Conservation (phyloP, 2,113 vertebrate species). For the Vidua chalybeata region DNA sequence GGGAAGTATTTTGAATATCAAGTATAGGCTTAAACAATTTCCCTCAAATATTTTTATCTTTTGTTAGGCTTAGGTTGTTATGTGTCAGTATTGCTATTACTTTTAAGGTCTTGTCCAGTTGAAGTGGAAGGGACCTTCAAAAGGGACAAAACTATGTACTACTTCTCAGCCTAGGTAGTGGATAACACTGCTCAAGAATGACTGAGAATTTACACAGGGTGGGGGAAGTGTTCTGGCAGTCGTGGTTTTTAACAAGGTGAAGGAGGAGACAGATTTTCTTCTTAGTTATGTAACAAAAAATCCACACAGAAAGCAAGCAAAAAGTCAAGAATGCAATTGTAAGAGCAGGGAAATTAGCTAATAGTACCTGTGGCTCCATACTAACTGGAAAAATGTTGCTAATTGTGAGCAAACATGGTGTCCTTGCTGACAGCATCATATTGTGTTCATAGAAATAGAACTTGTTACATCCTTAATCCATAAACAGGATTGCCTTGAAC, state of each 20-base stretch:
- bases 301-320: neutral
- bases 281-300: neutral
- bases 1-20: neutral
- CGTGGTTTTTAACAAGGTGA: neutral
- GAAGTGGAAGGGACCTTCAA: neutral
- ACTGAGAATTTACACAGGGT: neutral
- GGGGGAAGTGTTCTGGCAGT: neutral
- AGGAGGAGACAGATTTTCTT: neutral
- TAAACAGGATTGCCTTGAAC: neutral
- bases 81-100: neutral
- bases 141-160: neutral
- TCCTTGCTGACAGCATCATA: neutral
- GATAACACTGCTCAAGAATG: neutral
- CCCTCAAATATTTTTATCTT: neutral
- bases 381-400: neutral
- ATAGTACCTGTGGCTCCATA: neutral
- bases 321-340: neutral
- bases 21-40: neutral
- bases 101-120: neutral
- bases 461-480: neutral
- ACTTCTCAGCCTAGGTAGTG: neutral
- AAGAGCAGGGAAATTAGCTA: neutral
- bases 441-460: neutral
- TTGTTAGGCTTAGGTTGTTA: neutral
- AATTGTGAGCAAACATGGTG: neutral